phyloP scores from a whole-genome alignment of 2,113 vertebrate species.

The Pelusios castaneus region DNA sequence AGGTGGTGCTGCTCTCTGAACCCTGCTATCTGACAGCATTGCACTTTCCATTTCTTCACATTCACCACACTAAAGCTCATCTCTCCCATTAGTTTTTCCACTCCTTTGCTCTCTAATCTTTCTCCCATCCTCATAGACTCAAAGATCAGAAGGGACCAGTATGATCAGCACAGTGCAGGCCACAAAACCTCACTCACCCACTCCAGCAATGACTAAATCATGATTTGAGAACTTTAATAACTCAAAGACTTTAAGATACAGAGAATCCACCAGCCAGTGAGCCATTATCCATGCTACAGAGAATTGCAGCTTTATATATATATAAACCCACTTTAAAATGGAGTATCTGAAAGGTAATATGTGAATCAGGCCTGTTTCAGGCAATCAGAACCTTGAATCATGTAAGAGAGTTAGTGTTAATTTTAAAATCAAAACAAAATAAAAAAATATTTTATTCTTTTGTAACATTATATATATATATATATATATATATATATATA shows the following conservation, averaged over 20 bases:
- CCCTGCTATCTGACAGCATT: background rate
- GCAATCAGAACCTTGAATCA: background rate
- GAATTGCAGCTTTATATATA: background rate
- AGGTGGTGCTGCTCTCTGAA: background rate
- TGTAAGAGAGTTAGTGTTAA: background rate
- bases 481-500: slow-evolving; percentile 27
- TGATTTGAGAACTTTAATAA: too few species aligned
- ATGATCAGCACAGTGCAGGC: too few species aligned
- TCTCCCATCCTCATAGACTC: too few species aligned
- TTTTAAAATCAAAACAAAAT: too few species aligned
- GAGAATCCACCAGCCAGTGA: too few species aligned
- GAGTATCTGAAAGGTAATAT: background rate
- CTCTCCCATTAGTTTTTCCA: background rate
- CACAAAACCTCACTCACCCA: too few species aligned
- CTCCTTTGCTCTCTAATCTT: background rate
- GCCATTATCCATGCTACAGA: too few species aligned
- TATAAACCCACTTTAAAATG: slow-evolving; percentile 14
- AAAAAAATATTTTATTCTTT: too few species aligned
- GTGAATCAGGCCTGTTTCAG: slow-evolving; percentile 13
- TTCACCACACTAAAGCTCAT: background rate
- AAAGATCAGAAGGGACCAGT: too few species aligned
- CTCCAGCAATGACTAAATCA: too few species aligned
- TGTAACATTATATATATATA: too few species aligned
- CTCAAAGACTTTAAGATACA: too few species aligned
- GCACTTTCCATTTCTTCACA: background rate